These are phyloP conservation scores for Ovibos moschatus DNA, from an alignment of 2,113 vertebrate species.

Conservation along the genomic window DNA sequence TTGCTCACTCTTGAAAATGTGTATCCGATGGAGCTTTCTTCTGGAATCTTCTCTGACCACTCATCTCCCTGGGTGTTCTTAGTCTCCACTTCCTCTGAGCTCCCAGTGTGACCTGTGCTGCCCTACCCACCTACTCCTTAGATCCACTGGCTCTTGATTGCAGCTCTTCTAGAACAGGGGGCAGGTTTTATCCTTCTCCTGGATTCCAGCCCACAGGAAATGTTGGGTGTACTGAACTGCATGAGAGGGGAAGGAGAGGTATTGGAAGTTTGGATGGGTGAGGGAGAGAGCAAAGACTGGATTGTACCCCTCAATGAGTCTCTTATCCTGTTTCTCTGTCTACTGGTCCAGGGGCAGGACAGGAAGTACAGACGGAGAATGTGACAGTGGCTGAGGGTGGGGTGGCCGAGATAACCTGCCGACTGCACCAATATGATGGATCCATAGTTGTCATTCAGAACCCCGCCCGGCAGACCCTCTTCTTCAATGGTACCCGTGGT, in stretches of 20 bases:
- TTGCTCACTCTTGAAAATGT: neutral
- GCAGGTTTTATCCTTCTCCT: neutral
- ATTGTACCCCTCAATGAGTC: neutral
- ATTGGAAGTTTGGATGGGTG: neutral
- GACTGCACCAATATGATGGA: slow-evolving; percentile 92
- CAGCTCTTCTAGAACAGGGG: neutral
- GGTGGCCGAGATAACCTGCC: slow-evolving; percentile 92
- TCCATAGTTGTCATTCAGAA: slow-evolving; percentile 96
- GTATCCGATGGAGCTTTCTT: neutral
- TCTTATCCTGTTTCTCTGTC: slow-evolving; percentile 1
- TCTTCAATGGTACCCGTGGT: slow-evolving; percentile 93
- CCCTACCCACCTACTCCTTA: neutral
- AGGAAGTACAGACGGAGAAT: slow-evolving; percentile 94
- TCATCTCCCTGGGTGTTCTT: neutral
- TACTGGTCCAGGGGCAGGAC: slow-evolving; percentile 73
- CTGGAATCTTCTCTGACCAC: neutral
- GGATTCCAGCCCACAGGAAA: neutral
- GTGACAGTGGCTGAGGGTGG: slow-evolving; percentile 92
- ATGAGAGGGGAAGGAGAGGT: neutral
- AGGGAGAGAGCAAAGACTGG: neutral
- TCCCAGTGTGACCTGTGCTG: neutral
- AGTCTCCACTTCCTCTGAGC: neutral
- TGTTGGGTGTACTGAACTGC: neutral
- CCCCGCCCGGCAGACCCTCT: slow-evolving; percentile 91
- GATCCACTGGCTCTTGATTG: neutral